Evolutionary conservation across 92 coral and sea anemone genomes (phyloP).

Genomic region (Blastomussa wellsi): DNA sequence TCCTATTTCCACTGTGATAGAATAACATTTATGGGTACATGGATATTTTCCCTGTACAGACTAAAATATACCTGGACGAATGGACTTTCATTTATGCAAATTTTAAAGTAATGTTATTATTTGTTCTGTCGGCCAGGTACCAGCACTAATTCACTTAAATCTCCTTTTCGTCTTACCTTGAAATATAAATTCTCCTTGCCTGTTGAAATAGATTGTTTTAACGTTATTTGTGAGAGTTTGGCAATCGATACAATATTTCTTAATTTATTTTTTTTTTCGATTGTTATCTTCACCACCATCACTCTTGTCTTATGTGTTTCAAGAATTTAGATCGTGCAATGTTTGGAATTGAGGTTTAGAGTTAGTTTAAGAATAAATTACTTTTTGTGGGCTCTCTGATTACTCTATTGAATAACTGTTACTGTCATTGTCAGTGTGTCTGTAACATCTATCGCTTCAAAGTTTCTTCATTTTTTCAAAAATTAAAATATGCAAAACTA

Average conservation of each 20-base stretch:
- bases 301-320: not conserved
- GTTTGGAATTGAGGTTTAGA: not conserved
- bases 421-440: too few relatives aligned
- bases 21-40: not conserved
- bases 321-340: not conserved
- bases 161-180: not conserved
- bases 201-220: not conserved
- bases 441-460: too few relatives aligned
- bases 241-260: not conserved
- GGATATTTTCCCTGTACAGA: not conserved
- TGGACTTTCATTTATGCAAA: not conserved
- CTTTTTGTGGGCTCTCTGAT: too few relatives aligned
- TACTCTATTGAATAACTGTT: too few relatives aligned
- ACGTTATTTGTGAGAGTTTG: not conserved
- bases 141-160: not conserved
- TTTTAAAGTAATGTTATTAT: not conserved
- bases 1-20: not conserved
- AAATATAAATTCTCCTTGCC: not conserved
- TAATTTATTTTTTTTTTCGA: not conserved
- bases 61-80: not conserved
- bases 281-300: not conserved
- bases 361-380: too few relatives aligned
- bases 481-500: too few relatives aligned
- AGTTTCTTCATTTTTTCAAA: too few relatives aligned
- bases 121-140: conserved; percentile 7